These are phyloP conservation scores for Nineta flava DNA, from an alignment of 2,888 invertebrate species.

Conservation along the genomic window DNA sequence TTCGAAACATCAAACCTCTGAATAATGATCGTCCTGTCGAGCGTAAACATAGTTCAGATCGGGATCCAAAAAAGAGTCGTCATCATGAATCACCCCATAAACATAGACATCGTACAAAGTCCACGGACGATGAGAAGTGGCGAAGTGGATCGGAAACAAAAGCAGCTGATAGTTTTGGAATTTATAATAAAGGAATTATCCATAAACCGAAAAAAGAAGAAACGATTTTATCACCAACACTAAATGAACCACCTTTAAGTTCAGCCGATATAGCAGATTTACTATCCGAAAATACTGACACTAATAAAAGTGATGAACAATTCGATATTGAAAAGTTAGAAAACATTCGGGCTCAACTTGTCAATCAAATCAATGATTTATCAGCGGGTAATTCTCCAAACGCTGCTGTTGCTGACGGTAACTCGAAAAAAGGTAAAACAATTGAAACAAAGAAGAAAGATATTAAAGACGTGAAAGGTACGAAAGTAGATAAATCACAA, in stretches of 20 bases:
- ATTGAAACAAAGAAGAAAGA: slow-evolving; percentile 14
- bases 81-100: background rate
- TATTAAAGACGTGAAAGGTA: slow-evolving; percentile 1
- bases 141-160: background rate
- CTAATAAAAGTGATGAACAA: slow-evolving; percentile 25
- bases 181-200: background rate
- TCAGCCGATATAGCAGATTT: slow-evolving; percentile 23
- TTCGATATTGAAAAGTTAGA: slow-evolving; percentile 34
- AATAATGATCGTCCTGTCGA: background rate
- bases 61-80: no score
- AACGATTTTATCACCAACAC: slow-evolving; percentile 16
- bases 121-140: background rate
- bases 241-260: slow-evolving; percentile 22
- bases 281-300: slow-evolving; percentile 10
- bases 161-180: background rate
- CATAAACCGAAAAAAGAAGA: background rate
- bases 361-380: slow-evolving; percentile 29
- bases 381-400: slow-evolving; percentile 14
- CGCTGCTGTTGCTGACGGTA: slow-evolving; percentile 16
- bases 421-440: slow-evolving; percentile 27
- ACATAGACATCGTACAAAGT: background rate
- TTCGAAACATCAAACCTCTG: slow-evolving; percentile 1
- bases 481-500: slow-evolving; percentile 3
- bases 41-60: background rate
- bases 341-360: slow-evolving; percentile 30